Percentiles rank a stretch among this genome's conserved stretches.
These are phyloP conservation scores for Grapholita molesta DNA, from an alignment of 1,140 invertebrate species.

Conservation along the genomic window DNA sequence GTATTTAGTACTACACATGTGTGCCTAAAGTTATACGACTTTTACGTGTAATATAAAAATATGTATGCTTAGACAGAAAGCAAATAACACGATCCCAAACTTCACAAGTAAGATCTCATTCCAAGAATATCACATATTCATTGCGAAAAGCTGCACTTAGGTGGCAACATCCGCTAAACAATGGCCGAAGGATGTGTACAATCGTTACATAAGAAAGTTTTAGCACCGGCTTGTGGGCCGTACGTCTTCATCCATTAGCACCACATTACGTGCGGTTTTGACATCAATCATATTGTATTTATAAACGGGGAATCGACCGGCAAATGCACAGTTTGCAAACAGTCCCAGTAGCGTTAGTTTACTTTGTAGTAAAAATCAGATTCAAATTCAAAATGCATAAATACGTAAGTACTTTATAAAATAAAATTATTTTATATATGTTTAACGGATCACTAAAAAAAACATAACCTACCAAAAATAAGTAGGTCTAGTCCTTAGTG, in stretches of 20 bases:
- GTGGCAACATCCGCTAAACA: not conserved
- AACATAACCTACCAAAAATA: too few relatives aligned
- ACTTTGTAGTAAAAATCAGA: constrained; percentile 28
- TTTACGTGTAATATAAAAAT: too few relatives aligned
- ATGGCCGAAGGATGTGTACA: not conserved
- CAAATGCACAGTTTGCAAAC: constrained; percentile 47
- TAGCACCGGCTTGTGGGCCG: constrained; percentile 37
- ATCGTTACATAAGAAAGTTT: constrained; percentile 29
- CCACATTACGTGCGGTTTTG: constrained; percentile 51
- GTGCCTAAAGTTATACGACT: too few relatives aligned
- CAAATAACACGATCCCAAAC: not conserved
- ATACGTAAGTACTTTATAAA: constrained; percentile 52
- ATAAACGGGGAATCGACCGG: constrained; percentile 38
- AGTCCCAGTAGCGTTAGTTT: constrained; percentile 36
- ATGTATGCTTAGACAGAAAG: too few relatives aligned
- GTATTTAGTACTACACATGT: too few relatives aligned
- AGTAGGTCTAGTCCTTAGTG: too few relatives aligned
- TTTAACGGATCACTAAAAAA: too few relatives aligned
- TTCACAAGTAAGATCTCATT: not conserved
- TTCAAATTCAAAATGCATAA: constrained; percentile 52
- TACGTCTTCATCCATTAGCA: constrained; percentile 59
- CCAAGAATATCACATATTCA: not conserved
- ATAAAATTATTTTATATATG: too few relatives aligned
- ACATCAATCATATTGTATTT: constrained; percentile 54
- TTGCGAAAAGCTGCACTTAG: constrained; percentile 10